Base-by-base conservation (phyloP, 1,140 invertebrate species). In the Sinonovacula constricta region DNA sequence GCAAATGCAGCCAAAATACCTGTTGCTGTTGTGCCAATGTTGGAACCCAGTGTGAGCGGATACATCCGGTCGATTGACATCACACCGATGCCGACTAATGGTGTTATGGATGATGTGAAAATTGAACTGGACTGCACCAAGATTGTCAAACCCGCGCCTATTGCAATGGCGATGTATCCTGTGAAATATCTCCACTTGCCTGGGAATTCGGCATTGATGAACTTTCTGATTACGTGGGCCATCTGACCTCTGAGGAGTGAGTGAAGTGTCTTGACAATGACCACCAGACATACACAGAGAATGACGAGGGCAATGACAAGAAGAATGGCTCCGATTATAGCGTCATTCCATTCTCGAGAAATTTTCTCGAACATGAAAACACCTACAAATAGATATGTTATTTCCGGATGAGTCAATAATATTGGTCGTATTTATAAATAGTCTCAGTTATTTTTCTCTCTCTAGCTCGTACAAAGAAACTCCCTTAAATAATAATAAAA, bases 21-120 rank as follows among this genome's bases (percentile, higher is more conserved):
- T 2, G 93, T 94, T n/a, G 92, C 92, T 0, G 94, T 94, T 18
- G 94, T 94, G 24, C 93, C 93, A 57, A 94, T 90, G 83, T 94
- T 94, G 1, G 93, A 91, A 3, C 93, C 93, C 4, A 94, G 84
- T 12, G 93, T 93, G 4, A 94, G 83, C 0, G 93, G 93, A 83
- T 94, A 94, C 68, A 94, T 91, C 49, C 93, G 86, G 31, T 94
- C 93, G 7, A 94, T 76, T 7, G 89, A 88, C 2, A 94, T 90
- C 5, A 94, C 91, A 3, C 93, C 93, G 3, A 93, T 83, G 3
- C 93, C 94, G 4, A 93, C 93, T 5, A 94, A 86, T 2, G 94
- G 93, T 3, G 93, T 94, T 28, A 94, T 82, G 0, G 93, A 91
- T 10, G 93, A 94, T 0, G 93, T 94, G 81, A 94, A 94, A 22